Percentiles rank a stretch among this genome's conserved stretches.
These are phyloP conservation scores for Halesus radiatus DNA, from an alignment of 1,140 invertebrate species.

Conservation along the genomic window DNA sequence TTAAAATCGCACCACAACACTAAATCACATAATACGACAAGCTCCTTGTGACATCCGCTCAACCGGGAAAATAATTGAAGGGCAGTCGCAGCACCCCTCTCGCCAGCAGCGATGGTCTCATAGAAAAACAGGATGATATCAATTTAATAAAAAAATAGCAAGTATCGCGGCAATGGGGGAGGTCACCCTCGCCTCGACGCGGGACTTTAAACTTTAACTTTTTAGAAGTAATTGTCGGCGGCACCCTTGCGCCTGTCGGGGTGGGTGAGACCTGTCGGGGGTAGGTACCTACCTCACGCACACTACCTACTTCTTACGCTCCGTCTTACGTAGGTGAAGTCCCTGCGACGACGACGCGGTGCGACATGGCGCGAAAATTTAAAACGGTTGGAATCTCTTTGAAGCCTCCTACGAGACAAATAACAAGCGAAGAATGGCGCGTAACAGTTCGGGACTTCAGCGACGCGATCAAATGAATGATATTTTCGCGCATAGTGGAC, in stretches of 20 bases:
- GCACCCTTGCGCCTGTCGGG: neutral
- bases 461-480: too few relatives aligned
- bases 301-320: too few relatives aligned
- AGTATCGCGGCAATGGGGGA: constrained; percentile 49
- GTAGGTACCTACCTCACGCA: neutral
- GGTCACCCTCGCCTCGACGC: constrained; percentile 47
- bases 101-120: constrained; percentile 42
- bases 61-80: constrained; percentile 36
- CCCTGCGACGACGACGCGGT: too few relatives aligned
- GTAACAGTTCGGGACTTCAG: too few relatives aligned
- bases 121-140: constrained; percentile 59
- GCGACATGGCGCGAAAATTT: too few relatives aligned
- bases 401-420: too few relatives aligned
- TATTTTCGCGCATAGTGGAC: too few relatives aligned
- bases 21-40: constrained; percentile 1
- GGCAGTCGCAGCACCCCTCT: constrained; percentile 19
- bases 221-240: constrained; percentile 52
- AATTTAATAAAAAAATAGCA: constrained; percentile 59
- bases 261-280: neutral
- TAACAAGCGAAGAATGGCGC: too few relatives aligned
- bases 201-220: constrained; percentile 57
- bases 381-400: too few relatives aligned
- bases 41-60: constrained; percentile 9
- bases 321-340: too few relatives aligned
- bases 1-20: constrained; percentile 1